These are phyloP conservation scores for Tetranychus piercei DNA, from an alignment of 2,888 invertebrate genomes.

Conservation along the genomic window DNA sequence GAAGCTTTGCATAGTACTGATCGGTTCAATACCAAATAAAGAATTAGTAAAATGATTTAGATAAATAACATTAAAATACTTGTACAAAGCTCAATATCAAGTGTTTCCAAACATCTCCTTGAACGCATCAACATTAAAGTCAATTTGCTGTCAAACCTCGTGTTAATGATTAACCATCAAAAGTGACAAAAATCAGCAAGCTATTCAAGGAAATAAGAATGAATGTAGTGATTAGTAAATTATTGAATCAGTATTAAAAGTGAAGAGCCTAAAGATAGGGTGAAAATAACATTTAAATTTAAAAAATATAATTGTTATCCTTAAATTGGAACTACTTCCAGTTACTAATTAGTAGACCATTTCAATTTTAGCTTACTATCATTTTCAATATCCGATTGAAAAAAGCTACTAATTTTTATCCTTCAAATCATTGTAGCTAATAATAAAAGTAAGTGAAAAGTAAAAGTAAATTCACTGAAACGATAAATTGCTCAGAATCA, in stretches of 20 bases:
- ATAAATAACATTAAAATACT: too few species aligned
- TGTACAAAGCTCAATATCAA: background rate
- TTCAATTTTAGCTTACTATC: background rate
- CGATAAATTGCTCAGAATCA: background rate
- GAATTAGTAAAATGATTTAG: too few species aligned
- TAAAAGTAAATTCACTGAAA: background rate
- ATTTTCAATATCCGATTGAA: background rate
- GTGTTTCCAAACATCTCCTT: background rate
- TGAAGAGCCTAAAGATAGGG: too few species aligned
- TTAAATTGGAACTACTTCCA: too few species aligned
- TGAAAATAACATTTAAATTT: too few species aligned
- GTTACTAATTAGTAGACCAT: background rate
- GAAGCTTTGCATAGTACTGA: background rate
- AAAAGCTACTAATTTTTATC: background rate
- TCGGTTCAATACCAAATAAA: too few species aligned
- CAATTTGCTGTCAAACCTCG: background rate
- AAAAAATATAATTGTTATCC: too few species aligned
- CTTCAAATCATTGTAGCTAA: background rate
- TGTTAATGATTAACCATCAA: background rate
- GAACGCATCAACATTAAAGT: background rate
- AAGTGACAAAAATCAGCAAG: background rate
- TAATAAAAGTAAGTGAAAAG: background rate
- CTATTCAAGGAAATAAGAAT: background rate
- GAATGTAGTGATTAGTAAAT: too few species aligned
- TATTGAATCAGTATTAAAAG: too few species aligned